Base-by-base conservation (phyloP, 1,140 invertebrate species). In the Aphaenogaster ashmeadi region DNA sequence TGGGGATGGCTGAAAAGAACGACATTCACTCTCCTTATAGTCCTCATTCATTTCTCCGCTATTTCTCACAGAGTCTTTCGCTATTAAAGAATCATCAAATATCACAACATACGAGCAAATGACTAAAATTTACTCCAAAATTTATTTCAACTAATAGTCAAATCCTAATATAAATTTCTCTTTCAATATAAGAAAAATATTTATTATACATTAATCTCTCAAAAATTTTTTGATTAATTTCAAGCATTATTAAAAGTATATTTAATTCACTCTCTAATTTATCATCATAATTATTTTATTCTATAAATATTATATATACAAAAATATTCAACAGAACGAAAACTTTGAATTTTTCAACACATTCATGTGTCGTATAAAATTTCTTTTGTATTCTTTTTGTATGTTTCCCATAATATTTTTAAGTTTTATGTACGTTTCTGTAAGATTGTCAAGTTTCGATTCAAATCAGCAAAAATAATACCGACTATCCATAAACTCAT, bases 81-180 rank as follows among this genome's bases (percentile, higher is more conserved):
- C 8, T 71, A 71, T 71, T 56, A 71, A 69, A 81, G 1, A 9
- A 54, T 18, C 0, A 62, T 36, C 21, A 3, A 67, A n/a, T 36
- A 38, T 18, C 44, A n/a, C 21, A 52, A 54, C 7, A 66, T 47
- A 47, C 0, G 8, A 3, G 9, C 27, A 64, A 64, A 66, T 52
- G 27, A 66, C 3, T 47, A 52, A 44, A 64, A 50, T 62, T n/a
- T n/a, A 64, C 9, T 44, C 6, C 8, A n/a, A 15, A 58, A 78
- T 33, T 78, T 64, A 78, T 62, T 36, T 62, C 41, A 64, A 78
- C 18, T 62, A 4, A 77, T 13, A 74, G 2, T 38, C 33, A 44
- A 60, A 60, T 7, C 18, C 4, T 13, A 41, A 66, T 41, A 13
- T 18, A 66, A 38, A 56, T 0, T 6, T 58, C 13, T 18, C 38